Evolutionary conservation across 2,113 vertebrate genomes (phyloP).

Genomic region (Nannospalax galili): DNA sequence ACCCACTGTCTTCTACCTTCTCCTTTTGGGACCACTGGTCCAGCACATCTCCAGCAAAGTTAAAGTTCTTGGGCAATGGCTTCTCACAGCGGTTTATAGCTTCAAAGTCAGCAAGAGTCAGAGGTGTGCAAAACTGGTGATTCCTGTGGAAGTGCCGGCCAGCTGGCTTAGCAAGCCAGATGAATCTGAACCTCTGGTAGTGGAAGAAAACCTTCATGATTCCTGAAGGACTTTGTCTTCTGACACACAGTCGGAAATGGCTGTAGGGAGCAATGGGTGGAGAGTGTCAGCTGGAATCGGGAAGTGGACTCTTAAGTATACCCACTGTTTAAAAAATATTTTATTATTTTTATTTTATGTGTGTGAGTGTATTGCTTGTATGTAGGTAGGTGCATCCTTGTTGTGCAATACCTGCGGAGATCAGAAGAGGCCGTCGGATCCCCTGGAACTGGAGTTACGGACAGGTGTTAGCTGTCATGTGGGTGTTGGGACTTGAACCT

Average conservation of each 20-base stretch:
- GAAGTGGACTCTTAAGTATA: neutral
- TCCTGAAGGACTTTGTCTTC: neutral
- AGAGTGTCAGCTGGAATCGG: neutral
- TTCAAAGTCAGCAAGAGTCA: conserved; percentile 85
- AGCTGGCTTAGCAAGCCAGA: conserved; percentile 43
- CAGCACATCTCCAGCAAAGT: conserved; percentile 89
- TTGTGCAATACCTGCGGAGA: too few species aligned
- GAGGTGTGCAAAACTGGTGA: conserved; percentile 60
- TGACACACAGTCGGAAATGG: neutral
- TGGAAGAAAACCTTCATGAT: conserved; percentile 74
- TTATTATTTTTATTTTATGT: too few species aligned
- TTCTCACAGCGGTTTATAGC: conserved; percentile 80
- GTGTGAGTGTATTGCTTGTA: too few species aligned
- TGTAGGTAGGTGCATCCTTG: too few species aligned
- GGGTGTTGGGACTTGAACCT: too few species aligned
- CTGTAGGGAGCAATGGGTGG: conserved; percentile 22
- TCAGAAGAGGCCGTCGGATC: too few species aligned
- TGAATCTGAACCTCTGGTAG: conserved; percentile 29
- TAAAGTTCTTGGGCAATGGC: conserved; percentile 83
- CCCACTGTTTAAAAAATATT: too few species aligned
- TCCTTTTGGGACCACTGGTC: conserved; percentile 87
- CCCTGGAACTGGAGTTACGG: too few species aligned
- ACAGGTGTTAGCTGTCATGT: too few species aligned
- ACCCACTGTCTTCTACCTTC: conserved; percentile 81
- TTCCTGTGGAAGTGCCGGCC: conserved; percentile 57